Percentiles rank a stretch among this genome's conserved stretches.
phyloP scores from a whole-genome alignment of 2,888 invertebrate genomes.

The Trichogramma evanescens region DNA sequence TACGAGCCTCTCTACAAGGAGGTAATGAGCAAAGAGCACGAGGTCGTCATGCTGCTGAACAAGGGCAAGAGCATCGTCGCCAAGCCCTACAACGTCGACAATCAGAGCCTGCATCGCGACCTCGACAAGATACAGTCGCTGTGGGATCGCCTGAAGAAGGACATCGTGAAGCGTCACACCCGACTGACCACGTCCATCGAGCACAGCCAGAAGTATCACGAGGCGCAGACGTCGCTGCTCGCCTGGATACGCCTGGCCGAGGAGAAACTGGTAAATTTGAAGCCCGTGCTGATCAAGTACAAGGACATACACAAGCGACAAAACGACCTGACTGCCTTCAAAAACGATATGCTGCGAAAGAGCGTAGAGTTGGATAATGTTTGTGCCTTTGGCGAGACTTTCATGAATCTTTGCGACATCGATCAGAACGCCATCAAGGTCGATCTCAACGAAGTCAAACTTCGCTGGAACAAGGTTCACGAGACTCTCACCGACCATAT shows the following conservation, averaged over 20 bases:
- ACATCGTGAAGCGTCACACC: constrained; percentile 79
- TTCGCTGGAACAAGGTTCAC: constrained; percentile 71
- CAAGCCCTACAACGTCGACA: constrained; percentile 49
- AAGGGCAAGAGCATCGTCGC: constrained; percentile 71
- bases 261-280: constrained; percentile 70
- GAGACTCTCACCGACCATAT: too few species aligned
- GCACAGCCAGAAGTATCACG: constrained; percentile 84
- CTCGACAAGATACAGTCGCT: constrained; percentile 82
- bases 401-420: constrained; percentile 80
- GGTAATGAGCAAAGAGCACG: constrained; percentile 82
- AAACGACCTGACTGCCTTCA: constrained; percentile 78
- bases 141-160: constrained; percentile 87
- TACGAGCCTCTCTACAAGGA: constrained; percentile 87
- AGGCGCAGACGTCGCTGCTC: constrained; percentile 75
- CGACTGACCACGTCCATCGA: constrained; percentile 78
- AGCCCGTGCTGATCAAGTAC: constrained; percentile 74
- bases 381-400: constrained; percentile 77
- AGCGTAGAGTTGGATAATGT: constrained; percentile 90
- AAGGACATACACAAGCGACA: constrained; percentile 82
- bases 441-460: constrained; percentile 73
- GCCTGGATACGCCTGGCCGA: constrained; percentile 86
- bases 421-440: constrained; percentile 85
- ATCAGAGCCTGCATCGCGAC: constrained; percentile 65
- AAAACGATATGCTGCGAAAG: constrained; percentile 90
- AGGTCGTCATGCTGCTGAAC: constrained; percentile 87